Base-by-base conservation (phyloP, 64 coral and sea anemone genomes). In the Porites lutea region DNA sequence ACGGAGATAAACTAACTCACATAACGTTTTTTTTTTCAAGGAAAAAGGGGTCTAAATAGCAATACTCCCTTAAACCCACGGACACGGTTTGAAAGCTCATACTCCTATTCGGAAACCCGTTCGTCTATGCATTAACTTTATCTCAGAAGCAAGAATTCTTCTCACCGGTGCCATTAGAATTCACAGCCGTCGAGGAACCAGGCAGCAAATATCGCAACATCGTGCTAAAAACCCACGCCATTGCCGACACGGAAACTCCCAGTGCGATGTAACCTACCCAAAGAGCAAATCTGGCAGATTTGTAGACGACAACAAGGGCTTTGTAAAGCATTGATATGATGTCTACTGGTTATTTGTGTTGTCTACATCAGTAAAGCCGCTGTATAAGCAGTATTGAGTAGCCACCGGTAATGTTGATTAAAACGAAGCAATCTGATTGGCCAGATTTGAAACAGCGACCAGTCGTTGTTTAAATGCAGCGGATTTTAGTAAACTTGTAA, bases 161-260 rank as follows among this genome's bases (percentile, higher is more conserved):
- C 48, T 52, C 19, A 84, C 81, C 81, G 51, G 62, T 84, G 2
- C 69, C 81, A 19, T 69, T 84, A 13, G 64, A 84, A 21, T 68
- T 69, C 81, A 1, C 62, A 20, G 81, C 50, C n/a, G 62, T 46
- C 5, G 81, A 22, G 6, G 81, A 84, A 5, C 59, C 81, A 19
- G 67, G 69, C 9, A 69, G 21, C 5, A 63, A 52, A 23, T 69
- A 84, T 51, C 63, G 63, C 50, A 84, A 69, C 1, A 84, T 45
- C 8, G 81, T 68, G 81, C 81, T 51, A 69, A 84, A 69, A 68
- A 84, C 69, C 81, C 81, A 84, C 18, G 81, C 61, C 81, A 84
- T 84, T 4, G 20, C 52, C 6, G 6, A 4, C 3, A 48, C 19
- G 19, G 63, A 49, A 16, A 47, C 51, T 48, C 62, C 6, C 19